A percentile compares a stretch with the other conserved stretches of the same genome.
These are phyloP conservation scores for Blennius ocellaris DNA, from an alignment of 2,113 vertebrate species.

Conservation along the genomic window DNA sequence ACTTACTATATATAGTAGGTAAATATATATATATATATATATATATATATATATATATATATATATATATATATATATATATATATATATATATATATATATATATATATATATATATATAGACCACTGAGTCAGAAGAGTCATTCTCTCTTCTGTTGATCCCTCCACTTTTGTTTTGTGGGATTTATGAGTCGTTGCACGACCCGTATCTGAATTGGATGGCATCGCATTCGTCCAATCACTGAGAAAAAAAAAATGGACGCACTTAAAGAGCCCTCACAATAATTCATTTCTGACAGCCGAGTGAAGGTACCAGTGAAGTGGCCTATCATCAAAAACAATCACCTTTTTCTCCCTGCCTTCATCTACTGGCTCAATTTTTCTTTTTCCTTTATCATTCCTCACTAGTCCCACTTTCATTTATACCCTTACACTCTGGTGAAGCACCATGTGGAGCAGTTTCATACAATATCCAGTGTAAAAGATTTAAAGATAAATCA, in stretches of 20 bases:
- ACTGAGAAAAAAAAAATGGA: constrained; percentile 49
- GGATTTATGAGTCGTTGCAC: constrained; percentile 47
- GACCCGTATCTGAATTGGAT: constrained; percentile 42
- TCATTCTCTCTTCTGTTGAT: constrained; percentile 2
- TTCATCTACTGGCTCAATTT: constrained; percentile 3
- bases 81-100: constrained; percentile 8
- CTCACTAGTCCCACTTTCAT: neutral
- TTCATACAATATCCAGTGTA: constrained; percentile 2
- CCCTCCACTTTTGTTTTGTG: constrained; percentile 16
- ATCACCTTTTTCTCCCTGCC: constrained; percentile 22
- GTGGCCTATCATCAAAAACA: constrained; percentile 33
- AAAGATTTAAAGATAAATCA: too few relatives aligned
- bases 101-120: constrained; percentile 8
- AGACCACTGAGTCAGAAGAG: constrained; percentile 10
- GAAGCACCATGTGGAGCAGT: too few relatives aligned
- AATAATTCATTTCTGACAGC: constrained; percentile 40
- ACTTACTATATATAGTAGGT: too few relatives aligned
- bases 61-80: constrained; percentile 12
- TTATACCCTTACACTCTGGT: too few relatives aligned
- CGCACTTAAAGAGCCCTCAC: constrained; percentile 45
- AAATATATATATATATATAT: neutral
- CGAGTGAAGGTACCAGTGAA: constrained; percentile 27
- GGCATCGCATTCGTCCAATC: constrained; percentile 46
- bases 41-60: constrained; percentile 8
- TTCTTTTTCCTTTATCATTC: constrained; percentile 1